These are phyloP conservation scores for Sarcophaga caerulescens DNA, from an alignment of 2,888 invertebrate genomes.

Conservation along the genomic window DNA sequence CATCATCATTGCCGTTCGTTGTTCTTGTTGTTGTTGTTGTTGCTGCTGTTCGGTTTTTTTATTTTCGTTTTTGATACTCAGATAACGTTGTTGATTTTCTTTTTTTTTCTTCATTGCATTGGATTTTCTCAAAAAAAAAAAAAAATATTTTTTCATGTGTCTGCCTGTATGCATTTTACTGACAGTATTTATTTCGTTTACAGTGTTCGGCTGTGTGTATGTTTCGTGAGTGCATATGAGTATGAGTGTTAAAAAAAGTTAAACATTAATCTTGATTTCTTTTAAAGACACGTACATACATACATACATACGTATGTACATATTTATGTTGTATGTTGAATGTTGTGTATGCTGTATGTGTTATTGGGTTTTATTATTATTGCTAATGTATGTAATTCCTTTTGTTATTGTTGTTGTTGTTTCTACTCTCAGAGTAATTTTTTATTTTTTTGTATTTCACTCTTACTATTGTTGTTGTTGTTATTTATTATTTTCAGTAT, in stretches of 20 bases:
- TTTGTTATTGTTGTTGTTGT: constrained; percentile 30
- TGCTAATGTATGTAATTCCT: neutral
- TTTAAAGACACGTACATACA: constrained; percentile 34
- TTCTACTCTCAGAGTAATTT: too few relatives aligned
- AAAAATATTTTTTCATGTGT: constrained; percentile 25
- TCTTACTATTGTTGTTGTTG: constrained; percentile 33
- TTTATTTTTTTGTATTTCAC: constrained; percentile 8
- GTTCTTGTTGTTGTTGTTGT: constrained; percentile 16
- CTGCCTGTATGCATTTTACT: neutral
- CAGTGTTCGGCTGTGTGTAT: neutral
- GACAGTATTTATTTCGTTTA: constrained; percentile 4
- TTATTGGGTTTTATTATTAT: neutral
- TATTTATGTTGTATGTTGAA: neutral
- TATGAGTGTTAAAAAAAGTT: constrained; percentile 37
- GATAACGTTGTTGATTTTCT: too few relatives aligned
- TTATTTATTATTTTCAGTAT: neutral
- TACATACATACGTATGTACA: too few relatives aligned
- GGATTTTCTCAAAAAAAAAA: constrained; percentile 46
- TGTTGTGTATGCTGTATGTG: neutral
- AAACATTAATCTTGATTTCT: constrained; percentile 66
- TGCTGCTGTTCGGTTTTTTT: constrained; percentile 34
- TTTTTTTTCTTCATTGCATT: too few relatives aligned
- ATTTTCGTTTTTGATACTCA: constrained; percentile 52
- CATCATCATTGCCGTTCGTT: neutral
- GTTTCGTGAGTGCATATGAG: neutral